Evolutionary conservation across 2,888 invertebrate genomes (phyloP).

Genomic region (Parapristionchus giblindavisi): DNA sequence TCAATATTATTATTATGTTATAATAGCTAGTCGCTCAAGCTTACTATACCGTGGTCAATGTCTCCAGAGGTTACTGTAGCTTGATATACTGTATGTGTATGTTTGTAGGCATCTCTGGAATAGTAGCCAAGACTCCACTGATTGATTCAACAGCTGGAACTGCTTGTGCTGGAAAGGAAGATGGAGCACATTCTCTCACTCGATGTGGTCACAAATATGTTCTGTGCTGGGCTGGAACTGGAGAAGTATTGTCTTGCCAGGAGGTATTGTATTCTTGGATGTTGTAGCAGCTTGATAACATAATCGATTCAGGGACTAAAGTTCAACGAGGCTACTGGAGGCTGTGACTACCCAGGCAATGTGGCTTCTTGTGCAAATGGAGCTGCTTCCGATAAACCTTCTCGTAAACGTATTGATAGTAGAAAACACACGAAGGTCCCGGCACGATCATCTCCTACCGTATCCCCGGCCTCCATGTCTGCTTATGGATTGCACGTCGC

Average conservation of each 20-base stretch:
- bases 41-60: too few relatives aligned
- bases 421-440: neutral
- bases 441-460: neutral
- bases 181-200: slow-evolving; percentile 3
- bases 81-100: too few relatives aligned
- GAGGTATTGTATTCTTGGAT: neutral
- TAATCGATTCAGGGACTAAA: slow-evolving; percentile 10
- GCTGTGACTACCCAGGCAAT: slow-evolving; percentile 8
- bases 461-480: neutral
- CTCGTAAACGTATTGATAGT: too few relatives aligned
- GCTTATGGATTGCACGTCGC: neutral
- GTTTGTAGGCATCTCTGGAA: slow-evolving; percentile 21
- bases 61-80: neutral
- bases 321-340: slow-evolving; percentile 1
- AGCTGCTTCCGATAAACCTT: neutral
- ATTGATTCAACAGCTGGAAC: neutral
- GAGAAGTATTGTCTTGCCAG: slow-evolving; percentile 16
- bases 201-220: neutral
- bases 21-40: too few relatives aligned
- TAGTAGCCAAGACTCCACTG: slow-evolving; percentile 11
- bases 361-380: slow-evolving; percentile 7
- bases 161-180: slow-evolving; percentile 19
- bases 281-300: neutral
- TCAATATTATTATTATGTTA: neutral
- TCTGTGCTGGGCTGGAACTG: slow-evolving; percentile 32